A percentile compares a stretch with the other conserved stretches of the same genome.
Evolutionary conservation across 2,888 invertebrate genomes (phyloP).

Genomic region (Cryptus viduatorius): DNA sequence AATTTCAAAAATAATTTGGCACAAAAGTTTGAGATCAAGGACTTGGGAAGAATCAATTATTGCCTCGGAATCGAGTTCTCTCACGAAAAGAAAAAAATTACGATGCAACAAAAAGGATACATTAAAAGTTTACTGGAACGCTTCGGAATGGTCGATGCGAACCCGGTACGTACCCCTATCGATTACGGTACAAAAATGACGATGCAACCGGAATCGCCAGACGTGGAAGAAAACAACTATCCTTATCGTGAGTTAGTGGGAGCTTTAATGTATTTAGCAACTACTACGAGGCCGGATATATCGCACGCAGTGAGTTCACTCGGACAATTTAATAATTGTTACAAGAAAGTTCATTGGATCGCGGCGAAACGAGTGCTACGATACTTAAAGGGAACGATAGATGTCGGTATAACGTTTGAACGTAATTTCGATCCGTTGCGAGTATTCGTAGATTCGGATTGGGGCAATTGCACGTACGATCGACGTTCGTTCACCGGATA

Average conservation of each 20-base stretch:
- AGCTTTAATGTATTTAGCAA: constrained; percentile 68
- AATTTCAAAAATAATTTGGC: not conserved
- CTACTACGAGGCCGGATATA: constrained; percentile 70
- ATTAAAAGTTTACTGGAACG: constrained; percentile 29
- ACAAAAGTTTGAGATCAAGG: constrained; percentile 58
- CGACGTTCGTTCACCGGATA: constrained; percentile 72
- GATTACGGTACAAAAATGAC: constrained; percentile 38
- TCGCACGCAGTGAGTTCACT: constrained; percentile 66
- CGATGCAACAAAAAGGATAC: constrained; percentile 51
- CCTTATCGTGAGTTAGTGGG: constrained; percentile 70
- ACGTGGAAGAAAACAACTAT: not conserved
- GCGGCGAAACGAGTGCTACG: constrained; percentile 76
- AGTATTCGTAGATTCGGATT: constrained; percentile 77
- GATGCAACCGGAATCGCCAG: not conserved
- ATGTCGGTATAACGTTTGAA: constrained; percentile 71
- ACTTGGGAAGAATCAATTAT: constrained; percentile 20
- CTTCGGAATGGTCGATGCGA: constrained; percentile 41
- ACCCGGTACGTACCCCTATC: constrained; percentile 19
- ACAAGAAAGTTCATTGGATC: constrained; percentile 71
- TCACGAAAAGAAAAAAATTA: constrained; percentile 37
- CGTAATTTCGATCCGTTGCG: constrained; percentile 44
- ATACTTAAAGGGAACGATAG: constrained; percentile 74
- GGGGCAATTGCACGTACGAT: constrained; percentile 68
- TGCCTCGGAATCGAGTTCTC: constrained; percentile 66
- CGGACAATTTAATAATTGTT: constrained; percentile 67